Base-by-base conservation (phyloP, 2,797 vertebrate genomes). In the Heliangelus exortis region DNA sequence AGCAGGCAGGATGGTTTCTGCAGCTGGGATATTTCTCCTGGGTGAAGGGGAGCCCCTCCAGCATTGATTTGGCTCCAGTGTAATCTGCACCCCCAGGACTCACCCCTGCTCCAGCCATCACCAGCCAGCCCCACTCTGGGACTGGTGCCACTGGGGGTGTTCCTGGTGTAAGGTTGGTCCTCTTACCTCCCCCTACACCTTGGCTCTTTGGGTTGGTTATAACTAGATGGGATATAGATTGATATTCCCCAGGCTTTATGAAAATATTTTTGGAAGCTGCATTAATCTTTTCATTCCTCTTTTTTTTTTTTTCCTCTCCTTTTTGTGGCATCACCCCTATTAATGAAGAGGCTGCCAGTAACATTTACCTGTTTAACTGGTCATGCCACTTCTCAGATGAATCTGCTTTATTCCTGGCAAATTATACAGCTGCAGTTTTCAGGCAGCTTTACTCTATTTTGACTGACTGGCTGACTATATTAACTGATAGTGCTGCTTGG, bases 401-500 rank as follows among this genome's bases (percentile, higher is more conserved):
- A 93, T 89, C 89, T 96, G 26, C 74, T 96, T 94, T 90, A 82
- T 96, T 88, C 87, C 92, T 88, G 87, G 65, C 79, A 76, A 45
- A 91, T 82, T 18, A 68, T 3, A 12, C 87, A 62, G 65, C 84
- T 16, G 43, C 66, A 63, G 45, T 90, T 96, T 96, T 96, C 85
- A 72, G 89, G 80, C 91, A 89, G 96, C 95, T 96, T 96, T 86
- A n/a, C 91, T 91, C 66, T 92, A 51, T 95, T 96, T 92, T 90
- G 95, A 95, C 87, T 94, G 96, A 91, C 76, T 95, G 89, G 57
- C 87, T 96, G 95, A 61, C 92, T 93, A 0, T 93, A 93, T 95
- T 95, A 96, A 95, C 95, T 94, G 95, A 96, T 96, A 92, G 90
- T 21, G 65, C 93, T 88, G 94, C 89, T 95, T 87, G 87, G 91